Evolutionary conservation across 2,113 vertebrate species (phyloP).

Genomic region (Dinomys branickii): DNA sequence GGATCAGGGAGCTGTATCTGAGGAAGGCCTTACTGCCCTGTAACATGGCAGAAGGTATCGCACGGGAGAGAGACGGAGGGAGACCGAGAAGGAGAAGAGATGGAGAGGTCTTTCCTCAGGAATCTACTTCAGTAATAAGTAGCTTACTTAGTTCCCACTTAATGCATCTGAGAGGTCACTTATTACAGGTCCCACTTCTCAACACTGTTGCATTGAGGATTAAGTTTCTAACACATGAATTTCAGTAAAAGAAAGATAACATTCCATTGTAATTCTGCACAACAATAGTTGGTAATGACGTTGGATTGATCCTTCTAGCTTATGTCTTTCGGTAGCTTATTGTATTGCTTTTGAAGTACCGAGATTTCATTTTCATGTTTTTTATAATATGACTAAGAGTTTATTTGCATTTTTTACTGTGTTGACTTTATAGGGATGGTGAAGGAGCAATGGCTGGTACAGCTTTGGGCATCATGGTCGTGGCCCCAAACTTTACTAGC

Average conservation of each 20-base stretch:
- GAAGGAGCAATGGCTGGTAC: background rate
- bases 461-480: background rate
- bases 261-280: background rate
- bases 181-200: background rate
- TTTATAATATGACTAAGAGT: background rate
- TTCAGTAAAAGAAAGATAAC: background rate
- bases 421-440: background rate
- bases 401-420: background rate
- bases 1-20: background rate
- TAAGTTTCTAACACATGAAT: background rate
- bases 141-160: background rate
- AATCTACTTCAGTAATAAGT: background rate
- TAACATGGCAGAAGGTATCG: background rate
- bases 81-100: background rate
- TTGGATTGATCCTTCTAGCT: background rate
- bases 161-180: background rate
- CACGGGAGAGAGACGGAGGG: background rate
- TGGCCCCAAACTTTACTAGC: background rate
- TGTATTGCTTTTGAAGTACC: background rate
- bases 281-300: background rate
- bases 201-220: background rate
- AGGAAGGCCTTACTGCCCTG: background rate
- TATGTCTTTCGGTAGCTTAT: background rate
- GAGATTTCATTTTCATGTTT: slow-evolving; percentile 20
- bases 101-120: background rate